Percentiles rank a stretch among this genome's conserved stretches.
Evolutionary conservation across 2,113 vertebrate genomes (phyloP).

Genomic region (Plecturocebus donacophilus): DNA sequence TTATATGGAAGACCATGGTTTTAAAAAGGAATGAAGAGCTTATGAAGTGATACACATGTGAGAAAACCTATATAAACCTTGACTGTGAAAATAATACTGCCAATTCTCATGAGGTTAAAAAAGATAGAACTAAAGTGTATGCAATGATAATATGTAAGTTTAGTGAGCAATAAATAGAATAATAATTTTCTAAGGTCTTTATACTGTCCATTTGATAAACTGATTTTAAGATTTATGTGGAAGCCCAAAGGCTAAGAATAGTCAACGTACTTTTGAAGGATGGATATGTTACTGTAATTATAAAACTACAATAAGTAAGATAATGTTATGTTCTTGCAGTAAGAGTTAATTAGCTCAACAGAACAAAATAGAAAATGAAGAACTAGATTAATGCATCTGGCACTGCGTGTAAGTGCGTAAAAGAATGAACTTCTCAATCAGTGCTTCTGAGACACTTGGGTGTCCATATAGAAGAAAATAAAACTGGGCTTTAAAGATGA

Average conservation of each 20-base stretch:
- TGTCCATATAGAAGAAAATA: neutral
- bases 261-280: neutral
- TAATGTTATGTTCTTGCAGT: neutral
- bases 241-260: neutral
- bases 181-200: neutral
- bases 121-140: neutral
- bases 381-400: neutral
- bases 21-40: neutral
- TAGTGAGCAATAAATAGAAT: neutral
- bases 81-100: neutral
- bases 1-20: neutral
- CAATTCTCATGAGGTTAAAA: neutral
- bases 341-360: neutral
- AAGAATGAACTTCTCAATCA: neutral
- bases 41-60: neutral
- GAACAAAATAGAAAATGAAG: neutral
- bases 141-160: neutral
- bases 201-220: neutral
- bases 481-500: neutral
- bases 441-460: neutral
- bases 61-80: neutral
- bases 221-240: neutral
- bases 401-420: neutral
- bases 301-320: neutral
- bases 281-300: neutral